These are phyloP conservation scores for Selenia dentaria DNA, from an alignment of 2,888 invertebrate species.

Conservation along the genomic window DNA sequence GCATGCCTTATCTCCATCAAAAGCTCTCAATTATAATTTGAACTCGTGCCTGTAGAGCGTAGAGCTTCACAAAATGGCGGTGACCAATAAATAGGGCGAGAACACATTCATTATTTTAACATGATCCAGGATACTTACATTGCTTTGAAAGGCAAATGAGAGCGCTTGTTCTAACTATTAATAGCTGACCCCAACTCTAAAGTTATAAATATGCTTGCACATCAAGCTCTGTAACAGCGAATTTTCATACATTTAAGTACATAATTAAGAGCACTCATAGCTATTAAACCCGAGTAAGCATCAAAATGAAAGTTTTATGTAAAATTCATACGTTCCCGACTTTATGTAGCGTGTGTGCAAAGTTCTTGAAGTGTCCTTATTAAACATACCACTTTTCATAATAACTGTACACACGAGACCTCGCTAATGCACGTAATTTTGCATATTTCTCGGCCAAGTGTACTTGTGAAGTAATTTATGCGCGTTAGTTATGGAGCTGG, in stretches of 20 bases:
- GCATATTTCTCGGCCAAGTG: slow-evolving; percentile 64
- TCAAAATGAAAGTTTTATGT: slow-evolving; percentile 10
- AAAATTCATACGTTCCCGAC: not conserved
- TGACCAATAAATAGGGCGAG: slow-evolving; percentile 25
- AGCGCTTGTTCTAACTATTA: not conserved
- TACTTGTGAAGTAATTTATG: slow-evolving; percentile 65
- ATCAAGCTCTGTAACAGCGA: not conserved
- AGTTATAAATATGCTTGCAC: slow-evolving; percentile 4
- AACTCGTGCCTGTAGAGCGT: slow-evolving; percentile 43
- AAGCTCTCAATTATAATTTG: slow-evolving; percentile 38
- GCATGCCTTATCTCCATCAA: slow-evolving; percentile 60
- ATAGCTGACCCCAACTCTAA: not conserved
- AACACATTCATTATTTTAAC: slow-evolving; percentile 9
- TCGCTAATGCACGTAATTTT: slow-evolving; percentile 57
- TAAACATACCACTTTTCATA: slow-evolving; percentile 63
- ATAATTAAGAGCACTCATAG: not conserved
- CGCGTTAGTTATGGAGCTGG: slow-evolving; percentile 60
- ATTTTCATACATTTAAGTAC: not conserved
- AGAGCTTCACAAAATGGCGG: slow-evolving; percentile 32
- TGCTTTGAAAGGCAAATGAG: not conserved
- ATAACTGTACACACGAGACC: slow-evolving; percentile 57
- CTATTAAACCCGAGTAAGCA: slow-evolving; percentile 4
- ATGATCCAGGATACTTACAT: not conserved
- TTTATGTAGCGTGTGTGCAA: not conserved
- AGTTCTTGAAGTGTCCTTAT: slow-evolving; percentile 45